A percentile compares a stretch with the other conserved stretches of the same genome.
Conservation (phyloP, 2,888 invertebrate genomes). For the Hypomecis atomaria region DNA sequence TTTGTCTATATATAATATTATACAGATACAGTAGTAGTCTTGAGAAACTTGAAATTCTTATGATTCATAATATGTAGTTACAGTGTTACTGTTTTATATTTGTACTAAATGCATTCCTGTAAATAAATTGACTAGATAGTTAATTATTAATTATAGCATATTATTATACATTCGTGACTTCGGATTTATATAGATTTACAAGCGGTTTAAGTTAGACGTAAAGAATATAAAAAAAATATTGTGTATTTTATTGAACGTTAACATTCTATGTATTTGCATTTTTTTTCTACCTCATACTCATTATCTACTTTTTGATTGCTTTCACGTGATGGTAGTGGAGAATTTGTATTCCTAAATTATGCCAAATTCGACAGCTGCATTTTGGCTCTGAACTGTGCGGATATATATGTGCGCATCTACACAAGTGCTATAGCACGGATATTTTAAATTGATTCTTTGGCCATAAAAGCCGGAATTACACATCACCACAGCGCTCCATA, state of each 20-base stretch:
- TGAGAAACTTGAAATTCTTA: conserved; percentile 24
- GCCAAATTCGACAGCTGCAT: conserved; percentile 48
- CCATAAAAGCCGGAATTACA: too few species aligned
- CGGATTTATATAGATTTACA: conserved; percentile 31
- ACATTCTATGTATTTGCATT: conserved; percentile 49
- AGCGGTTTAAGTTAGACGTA: conserved; percentile 24
- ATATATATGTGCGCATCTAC: neutral
- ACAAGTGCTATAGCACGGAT: too few species aligned
- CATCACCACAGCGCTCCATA: too few species aligned
- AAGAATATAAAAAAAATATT: conserved; percentile 5
- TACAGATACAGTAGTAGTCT: too few species aligned
- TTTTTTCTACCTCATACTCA: conserved; percentile 60
- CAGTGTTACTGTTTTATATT: conserved; percentile 32
- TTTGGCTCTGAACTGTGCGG: conserved; percentile 36
- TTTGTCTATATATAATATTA: conserved; percentile 14
- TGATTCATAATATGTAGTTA: conserved; percentile 26
- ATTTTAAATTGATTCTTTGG: too few species aligned
- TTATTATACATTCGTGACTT: conserved; percentile 38
- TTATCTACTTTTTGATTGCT: conserved; percentile 26
- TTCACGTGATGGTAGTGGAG: conserved; percentile 38
- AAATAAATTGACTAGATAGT: conserved; percentile 56
- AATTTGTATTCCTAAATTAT: conserved; percentile 40
- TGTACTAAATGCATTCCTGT: conserved; percentile 69
- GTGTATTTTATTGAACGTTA: conserved; percentile 28
- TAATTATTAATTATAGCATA: conserved; percentile 40